Percentiles rank a stretch among this genome's conserved stretches.
Conservation (phyloP, 2,888 invertebrate genomes). For the Teleiodes luculella region DNA sequence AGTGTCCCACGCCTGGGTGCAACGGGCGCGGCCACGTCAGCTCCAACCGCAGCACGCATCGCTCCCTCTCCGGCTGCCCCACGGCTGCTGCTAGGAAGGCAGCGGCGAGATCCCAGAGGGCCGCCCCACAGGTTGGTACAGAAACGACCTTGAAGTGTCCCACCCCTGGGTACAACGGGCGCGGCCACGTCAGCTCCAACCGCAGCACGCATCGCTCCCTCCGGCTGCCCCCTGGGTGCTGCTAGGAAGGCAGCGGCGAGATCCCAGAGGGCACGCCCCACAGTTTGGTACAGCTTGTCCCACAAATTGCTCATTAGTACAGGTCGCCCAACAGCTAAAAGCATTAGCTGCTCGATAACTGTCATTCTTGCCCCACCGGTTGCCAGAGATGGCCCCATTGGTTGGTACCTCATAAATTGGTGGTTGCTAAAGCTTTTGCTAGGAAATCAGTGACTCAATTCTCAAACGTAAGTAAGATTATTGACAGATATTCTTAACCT, state of each 20-base stretch:
- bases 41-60: conserved; percentile 97
- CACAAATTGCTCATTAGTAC: too few species aligned
- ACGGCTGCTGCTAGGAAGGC: conserved; percentile 95
- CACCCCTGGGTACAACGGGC: conserved; percentile 98
- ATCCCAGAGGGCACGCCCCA: conserved; percentile 77
- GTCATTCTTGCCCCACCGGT: too few species aligned
- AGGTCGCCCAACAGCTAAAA: too few species aligned
- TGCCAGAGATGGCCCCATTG: too few species aligned
- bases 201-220: conserved; percentile 98
- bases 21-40: conserved; percentile 99
- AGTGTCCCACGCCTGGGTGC: conserved; percentile 98
- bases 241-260: conserved; percentile 91
- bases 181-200: conserved; percentile 99
- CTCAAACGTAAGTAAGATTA: too few species aligned
- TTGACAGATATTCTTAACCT: too few species aligned
- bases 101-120: conserved; percentile 83
- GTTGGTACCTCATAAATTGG: too few species aligned
- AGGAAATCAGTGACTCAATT: too few species aligned
- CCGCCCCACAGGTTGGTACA: conserved; percentile 56
- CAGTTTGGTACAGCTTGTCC: conserved; percentile 43
- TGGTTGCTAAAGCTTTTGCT: too few species aligned
- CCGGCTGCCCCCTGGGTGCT: conserved; percentile 97
- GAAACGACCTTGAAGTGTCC: conserved; percentile 97
- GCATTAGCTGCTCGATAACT: too few species aligned
- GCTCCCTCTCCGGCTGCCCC: conserved; percentile 97